Base-by-base conservation (phyloP, 2,113 vertebrate species). In the Anoura caudifer region DNA sequence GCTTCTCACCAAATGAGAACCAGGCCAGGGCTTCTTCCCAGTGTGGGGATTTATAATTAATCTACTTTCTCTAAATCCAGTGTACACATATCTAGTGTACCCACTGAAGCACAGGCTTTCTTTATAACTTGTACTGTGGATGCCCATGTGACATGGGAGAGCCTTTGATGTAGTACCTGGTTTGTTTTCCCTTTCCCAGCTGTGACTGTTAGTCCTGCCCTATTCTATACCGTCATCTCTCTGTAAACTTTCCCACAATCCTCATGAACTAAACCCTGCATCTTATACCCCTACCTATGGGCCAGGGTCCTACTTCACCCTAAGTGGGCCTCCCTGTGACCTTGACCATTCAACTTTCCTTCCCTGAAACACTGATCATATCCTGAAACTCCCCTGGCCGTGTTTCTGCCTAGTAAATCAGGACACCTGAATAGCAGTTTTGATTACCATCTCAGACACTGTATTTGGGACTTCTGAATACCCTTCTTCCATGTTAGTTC, bases 11-110 rank as follows among this genome's bases (percentile, higher is more conserved):
- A 85, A 56, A 50, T 84, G 61, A 91, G 65, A 90, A 76, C 47
- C 26, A 85, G 70, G 33, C 72, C 16, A 81, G 28, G 94, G n/a
- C 61, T 87, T 3, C 43, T 95, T 97, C 52, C 47, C 76, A 82
- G 14, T 33, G 12, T 67, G 86, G 43, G 61, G 20, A 95, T 91
- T 96, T 94, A 80, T 33, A 95, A 88, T 95, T 84, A 90, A 87
- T 88, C 47, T 95, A 17, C 28, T 94, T 81, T 92, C 73, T 61
- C 72, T 94, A 70, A 95, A 65, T 95, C 47, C 22, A 87, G 22
- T 90, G n/a, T n/a, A n/a, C n/a, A n/a, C n/a, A n/a, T n/a, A 43
- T 94, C 52, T 26, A 81, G 8, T 82, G 54, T 41, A 95, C 28
- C 50, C 38, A 92, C 43, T 56, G 72, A 94, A 59, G 12, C 26